Percentiles rank a stretch among this genome's conserved stretches.
Evolutionary conservation across 1,140 invertebrate genomes (phyloP).

Genomic region (Acromyrmex heyeri): DNA sequence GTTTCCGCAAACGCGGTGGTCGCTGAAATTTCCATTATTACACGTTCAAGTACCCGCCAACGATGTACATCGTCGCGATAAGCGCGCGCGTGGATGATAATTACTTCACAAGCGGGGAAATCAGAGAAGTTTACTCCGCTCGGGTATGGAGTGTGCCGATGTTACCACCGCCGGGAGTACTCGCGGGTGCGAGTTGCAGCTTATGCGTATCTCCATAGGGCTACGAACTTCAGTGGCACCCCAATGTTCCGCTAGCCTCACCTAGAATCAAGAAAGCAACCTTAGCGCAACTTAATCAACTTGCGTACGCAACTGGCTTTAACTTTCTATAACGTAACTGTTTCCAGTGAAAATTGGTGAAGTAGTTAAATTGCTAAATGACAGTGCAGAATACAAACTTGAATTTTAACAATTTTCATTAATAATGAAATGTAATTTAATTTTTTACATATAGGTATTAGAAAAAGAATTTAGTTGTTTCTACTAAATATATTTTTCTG

Average conservation of each 20-base stretch:
- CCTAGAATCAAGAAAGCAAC: slow-evolving; percentile 42
- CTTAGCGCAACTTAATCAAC: slow-evolving; percentile 44
- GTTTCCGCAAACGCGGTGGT: slow-evolving; percentile 15
- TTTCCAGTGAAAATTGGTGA: slow-evolving; percentile 4
- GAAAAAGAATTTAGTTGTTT: too few relatives aligned
- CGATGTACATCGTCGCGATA: slow-evolving; percentile 50
- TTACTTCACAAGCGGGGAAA: slow-evolving; percentile 58
- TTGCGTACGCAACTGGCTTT: background rate
- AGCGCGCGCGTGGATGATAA: slow-evolving; percentile 54
- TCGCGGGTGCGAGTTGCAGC: slow-evolving; percentile 25
- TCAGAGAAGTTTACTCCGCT: slow-evolving; percentile 55
- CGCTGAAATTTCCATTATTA: slow-evolving; percentile 59
- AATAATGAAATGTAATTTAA: background rate
- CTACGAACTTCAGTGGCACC: slow-evolving; percentile 17
- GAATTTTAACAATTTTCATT: background rate
- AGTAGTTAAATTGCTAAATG: background rate
- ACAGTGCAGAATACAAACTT: background rate
- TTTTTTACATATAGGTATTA: background rate
- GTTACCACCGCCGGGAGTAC: slow-evolving; percentile 31
- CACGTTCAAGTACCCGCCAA: slow-evolving; percentile 52
- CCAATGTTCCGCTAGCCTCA: slow-evolving; percentile 18
- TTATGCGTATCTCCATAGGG: slow-evolving; percentile 42
- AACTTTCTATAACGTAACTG: background rate
- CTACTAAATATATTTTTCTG: too few relatives aligned
- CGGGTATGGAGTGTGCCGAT: slow-evolving; percentile 26